Percentiles rank a stretch among this genome's conserved stretches.
These are phyloP conservation scores for Stictocephala bisonia DNA, from an alignment of 2,888 invertebrate species.

Conservation along the genomic window DNA sequence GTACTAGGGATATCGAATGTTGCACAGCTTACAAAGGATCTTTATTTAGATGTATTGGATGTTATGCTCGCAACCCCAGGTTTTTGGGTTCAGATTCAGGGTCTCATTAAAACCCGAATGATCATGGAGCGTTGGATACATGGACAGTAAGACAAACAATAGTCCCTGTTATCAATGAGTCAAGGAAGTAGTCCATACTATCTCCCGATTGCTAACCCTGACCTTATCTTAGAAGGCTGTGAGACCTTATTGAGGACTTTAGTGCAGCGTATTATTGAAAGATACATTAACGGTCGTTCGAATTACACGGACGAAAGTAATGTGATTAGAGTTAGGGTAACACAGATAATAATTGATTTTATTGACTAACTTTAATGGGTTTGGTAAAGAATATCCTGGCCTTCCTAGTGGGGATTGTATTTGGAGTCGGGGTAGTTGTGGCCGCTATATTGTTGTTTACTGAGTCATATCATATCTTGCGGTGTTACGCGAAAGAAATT, in stretches of 20 bases:
- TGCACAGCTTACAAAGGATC: background rate
- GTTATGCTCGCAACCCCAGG: background rate
- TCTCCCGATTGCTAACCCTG: background rate
- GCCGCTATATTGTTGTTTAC: background rate
- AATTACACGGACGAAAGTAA: background rate
- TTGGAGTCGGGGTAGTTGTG: background rate
- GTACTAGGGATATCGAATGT: background rate
- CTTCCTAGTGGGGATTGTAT: background rate
- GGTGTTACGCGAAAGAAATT: background rate
- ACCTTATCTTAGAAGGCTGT: background rate
- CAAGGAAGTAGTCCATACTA: background rate
- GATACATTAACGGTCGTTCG: background rate
- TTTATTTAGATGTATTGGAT: background rate
- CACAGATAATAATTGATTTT: constrained; percentile 3
- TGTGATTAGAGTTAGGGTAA: background rate
- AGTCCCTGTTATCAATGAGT: too few relatives aligned
- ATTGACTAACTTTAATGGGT: background rate
- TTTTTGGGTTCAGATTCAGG: background rate
- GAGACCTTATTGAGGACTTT: background rate
- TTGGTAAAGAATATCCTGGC: background rate
- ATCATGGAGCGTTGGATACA: background rate
- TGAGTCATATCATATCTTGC: background rate
- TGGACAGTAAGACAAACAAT: too few relatives aligned
- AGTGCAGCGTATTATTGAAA: constrained; percentile 10
- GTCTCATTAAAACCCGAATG: background rate